Evolutionary conservation across 2,888 invertebrate genomes (phyloP), one percentile per base, ranked within the genome.

Genomic region (Hemistola chrysoprasaria): DNA sequence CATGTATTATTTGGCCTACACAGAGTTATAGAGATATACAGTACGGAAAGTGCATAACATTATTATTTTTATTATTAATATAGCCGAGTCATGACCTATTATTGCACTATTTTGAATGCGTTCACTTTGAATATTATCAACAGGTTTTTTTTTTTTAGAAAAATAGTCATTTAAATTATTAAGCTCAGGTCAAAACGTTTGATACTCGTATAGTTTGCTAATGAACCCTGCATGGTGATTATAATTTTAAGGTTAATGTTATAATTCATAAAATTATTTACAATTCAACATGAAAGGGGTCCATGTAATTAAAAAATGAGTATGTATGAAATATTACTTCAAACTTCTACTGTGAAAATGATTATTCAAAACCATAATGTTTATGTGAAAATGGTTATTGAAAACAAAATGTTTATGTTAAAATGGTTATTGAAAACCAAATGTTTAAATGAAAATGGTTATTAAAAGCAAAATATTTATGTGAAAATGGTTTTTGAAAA

Each of bases 31-130:
- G 0, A 6, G 26, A 25, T 30, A 41, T 32, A 11, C 41, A 64
- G 65, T 65, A 62, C 65, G 64, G 71, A 69, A 44, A 65, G 56
- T 60, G 63, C 70, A 65, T 67, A 66, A 64, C 61, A 62, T 52
- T 57, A 47, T n/a, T n/a, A 53, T 50, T 57, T 47, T 56, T 41
- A 53, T 52, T 58, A 44, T 56, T 55, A n/a, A n/a, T n/a, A 63
- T 57, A 67, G 54, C 54, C 45, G 45, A 65, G 39, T 65, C 4
- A 73, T 67, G 62, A 63, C 47, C 16, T 32, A 54, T 52, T 69
- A 67, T 66, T 71, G 65, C 65, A 71, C 57, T 29, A 59, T 62
- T 58, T n/a, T 54, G 45, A 56, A 43, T 33, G 35, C 50, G 53
- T 22, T 52, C 56, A 52, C 40, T 59, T 58, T 58, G 58, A 56